Evolutionary conservation across 2,113 vertebrate species (phyloP).

Genomic region (Bos indicus): DNA sequence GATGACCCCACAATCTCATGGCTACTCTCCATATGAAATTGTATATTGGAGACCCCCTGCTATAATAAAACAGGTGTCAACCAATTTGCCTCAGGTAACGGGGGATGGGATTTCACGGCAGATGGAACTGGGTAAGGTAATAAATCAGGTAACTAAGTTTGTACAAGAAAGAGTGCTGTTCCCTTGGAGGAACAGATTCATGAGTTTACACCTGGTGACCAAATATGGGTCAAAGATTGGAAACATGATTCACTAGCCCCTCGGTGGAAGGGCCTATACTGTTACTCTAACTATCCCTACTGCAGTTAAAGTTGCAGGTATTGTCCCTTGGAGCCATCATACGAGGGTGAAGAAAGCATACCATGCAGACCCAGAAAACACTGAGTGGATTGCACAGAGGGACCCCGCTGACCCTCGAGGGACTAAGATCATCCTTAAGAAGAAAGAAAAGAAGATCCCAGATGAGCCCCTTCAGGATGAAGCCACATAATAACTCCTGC

Average conservation of each 20-base stretch:
- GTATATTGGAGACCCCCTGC: neutral
- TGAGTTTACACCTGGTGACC: neutral
- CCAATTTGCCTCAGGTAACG: neutral
- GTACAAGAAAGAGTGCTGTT: neutral
- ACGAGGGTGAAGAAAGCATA: neutral
- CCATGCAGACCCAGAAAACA: neutral
- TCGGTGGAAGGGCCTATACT: neutral
- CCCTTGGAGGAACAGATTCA: neutral
- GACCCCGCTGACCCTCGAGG: neutral
- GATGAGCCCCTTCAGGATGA: neutral
- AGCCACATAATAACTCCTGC: neutral
- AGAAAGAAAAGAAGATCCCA: neutral
- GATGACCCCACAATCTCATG: neutral
- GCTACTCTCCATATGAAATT: neutral
- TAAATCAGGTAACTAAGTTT: neutral
- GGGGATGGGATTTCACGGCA: neutral
- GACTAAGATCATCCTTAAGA: neutral
- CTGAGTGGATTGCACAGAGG: neutral
- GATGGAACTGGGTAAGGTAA: neutral
- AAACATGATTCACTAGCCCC: neutral
- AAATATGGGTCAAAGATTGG: neutral
- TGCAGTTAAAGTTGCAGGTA: neutral
- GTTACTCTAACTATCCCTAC: neutral
- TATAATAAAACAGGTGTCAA: neutral
- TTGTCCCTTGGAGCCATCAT: neutral